Conservation (phyloP, 2,113 vertebrate species). For the Atherinomorus stipes region DNA sequence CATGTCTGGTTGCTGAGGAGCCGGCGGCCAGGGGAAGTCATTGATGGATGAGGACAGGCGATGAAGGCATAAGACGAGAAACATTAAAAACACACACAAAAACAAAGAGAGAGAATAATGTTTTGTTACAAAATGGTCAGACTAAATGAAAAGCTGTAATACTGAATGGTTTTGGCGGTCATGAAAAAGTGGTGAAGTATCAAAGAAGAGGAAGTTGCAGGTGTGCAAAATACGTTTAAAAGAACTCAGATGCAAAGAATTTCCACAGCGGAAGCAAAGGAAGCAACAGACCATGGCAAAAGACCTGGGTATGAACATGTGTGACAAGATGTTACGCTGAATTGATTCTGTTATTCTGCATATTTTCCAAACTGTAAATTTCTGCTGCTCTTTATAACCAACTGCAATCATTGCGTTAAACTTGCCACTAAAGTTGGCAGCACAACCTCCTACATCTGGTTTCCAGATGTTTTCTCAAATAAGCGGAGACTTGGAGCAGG, state of each 20-base stretch:
- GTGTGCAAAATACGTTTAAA: conserved; percentile 49
- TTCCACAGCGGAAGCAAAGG: conserved; percentile 47
- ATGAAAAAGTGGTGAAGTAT: conserved; percentile 29
- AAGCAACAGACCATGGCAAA: conserved; percentile 44
- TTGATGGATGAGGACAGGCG: background rate
- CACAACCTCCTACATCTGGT: background rate
- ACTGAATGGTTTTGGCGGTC: background rate
- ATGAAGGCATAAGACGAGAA: conserved; percentile 3
- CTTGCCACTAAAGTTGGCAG: background rate
- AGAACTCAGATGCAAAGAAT: conserved; percentile 28
- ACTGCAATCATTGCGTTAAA: background rate
- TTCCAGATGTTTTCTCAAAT: conserved; percentile 16
- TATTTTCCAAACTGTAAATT: background rate
- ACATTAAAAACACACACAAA: conserved; percentile 14
- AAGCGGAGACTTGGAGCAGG: background rate
- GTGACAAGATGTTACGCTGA: background rate
- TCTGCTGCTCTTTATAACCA: background rate
- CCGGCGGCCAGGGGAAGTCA: conserved; percentile 22
- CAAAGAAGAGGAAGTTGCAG: conserved; percentile 46
- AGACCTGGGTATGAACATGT: conserved; percentile 2
- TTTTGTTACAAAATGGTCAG: conserved; percentile 17
- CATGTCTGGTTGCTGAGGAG: conserved; percentile 65
- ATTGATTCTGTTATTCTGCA: background rate
- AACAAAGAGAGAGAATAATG: conserved; percentile 16
- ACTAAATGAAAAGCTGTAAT: conserved; percentile 10